Evolutionary conservation across 2,888 invertebrate genomes (phyloP).

Genomic region (Mythimna loreyi): DNA sequence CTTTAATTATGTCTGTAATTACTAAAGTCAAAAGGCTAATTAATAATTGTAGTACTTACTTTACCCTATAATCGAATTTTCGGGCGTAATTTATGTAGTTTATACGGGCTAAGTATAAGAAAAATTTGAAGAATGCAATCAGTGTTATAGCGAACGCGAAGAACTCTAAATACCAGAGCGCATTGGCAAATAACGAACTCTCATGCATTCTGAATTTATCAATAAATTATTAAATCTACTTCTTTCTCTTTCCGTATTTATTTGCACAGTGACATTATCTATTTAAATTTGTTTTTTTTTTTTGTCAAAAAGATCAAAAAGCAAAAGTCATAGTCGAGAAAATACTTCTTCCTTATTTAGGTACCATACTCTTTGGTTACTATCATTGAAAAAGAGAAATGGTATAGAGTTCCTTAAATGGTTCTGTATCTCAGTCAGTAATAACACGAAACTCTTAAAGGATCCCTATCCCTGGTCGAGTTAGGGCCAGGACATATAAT

Average conservation of each 20-base stretch:
- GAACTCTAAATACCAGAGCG: slow-evolving; percentile 85
- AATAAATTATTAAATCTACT: not conserved
- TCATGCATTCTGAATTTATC: slow-evolving; percentile 67
- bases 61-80: slow-evolving; percentile 74
- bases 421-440: too few species aligned
- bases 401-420: too few species aligned
- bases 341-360: too few species aligned
- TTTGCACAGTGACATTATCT: not conserved
- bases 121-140: slow-evolving; percentile 77
- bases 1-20: too few species aligned
- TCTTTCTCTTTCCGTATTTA: not conserved
- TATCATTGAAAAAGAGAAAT: too few species aligned
- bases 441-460: too few species aligned
- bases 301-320: not conserved
- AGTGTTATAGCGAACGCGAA: slow-evolving; percentile 75
- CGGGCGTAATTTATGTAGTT: slow-evolving; percentile 76
- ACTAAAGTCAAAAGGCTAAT: too few species aligned
- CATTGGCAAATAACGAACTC: slow-evolving; percentile 72
- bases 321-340: too few species aligned
- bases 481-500: too few species aligned
- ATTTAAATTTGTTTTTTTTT: not conserved
- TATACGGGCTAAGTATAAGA: slow-evolving; percentile 78
- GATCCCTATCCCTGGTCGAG: too few species aligned
- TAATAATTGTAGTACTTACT: slow-evolving; percentile 79
- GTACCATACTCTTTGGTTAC: too few species aligned